Evolutionary conservation across 2,113 vertebrate species (phyloP), one percentile per base, ranked within the genome.

Genomic region (Pterocles burchelli): DNA sequence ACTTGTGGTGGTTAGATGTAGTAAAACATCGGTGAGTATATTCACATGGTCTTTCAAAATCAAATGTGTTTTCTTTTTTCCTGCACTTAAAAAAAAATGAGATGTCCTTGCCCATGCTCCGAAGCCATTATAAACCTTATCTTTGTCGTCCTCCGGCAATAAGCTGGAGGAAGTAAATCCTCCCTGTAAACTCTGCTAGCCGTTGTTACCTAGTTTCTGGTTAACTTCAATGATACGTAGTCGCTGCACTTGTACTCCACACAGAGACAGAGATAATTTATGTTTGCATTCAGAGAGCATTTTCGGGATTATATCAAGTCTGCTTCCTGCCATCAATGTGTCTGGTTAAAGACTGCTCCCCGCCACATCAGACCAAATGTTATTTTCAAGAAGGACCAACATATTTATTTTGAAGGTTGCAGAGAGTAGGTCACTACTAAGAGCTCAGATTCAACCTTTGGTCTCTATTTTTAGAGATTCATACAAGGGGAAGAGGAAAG

Each of bases 181-280:
- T 68, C 1, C 13, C 7, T 65, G 1, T 65, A 9, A 49, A 11
- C 24, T n/a, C 15, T 81, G 46, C 31, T 79, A 43, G 5, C 36
- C 16, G 5, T 18, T 80, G 46, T 65, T 49, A 24, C 10, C 21
- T 77, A 26, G 9, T 59, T 84, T 90, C 29, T 88, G 25, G 22
- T 55, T 67, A 67, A 25, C 38, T 76, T 18, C 9, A 17, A 43
- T 74, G 51, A 9, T 34, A 26, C 1, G 5, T 68, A 19, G 29
- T 75, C 2, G 2, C 14, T 59, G 1, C 2, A 4, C 43, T 41
- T 48, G 29, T n/a, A 13, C 18, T 49, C 15, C 10, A 5, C 13
- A 19, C 51, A 61, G 25, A 36, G 52, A n/a, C 7, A 57, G 26
- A 31, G 17, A 16, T 41, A 13, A 67, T 49, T n/a, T 72, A 14